phyloP scores from a whole-genome alignment of 2,888 invertebrate genomes.

The Ophion ventricosus region DNA sequence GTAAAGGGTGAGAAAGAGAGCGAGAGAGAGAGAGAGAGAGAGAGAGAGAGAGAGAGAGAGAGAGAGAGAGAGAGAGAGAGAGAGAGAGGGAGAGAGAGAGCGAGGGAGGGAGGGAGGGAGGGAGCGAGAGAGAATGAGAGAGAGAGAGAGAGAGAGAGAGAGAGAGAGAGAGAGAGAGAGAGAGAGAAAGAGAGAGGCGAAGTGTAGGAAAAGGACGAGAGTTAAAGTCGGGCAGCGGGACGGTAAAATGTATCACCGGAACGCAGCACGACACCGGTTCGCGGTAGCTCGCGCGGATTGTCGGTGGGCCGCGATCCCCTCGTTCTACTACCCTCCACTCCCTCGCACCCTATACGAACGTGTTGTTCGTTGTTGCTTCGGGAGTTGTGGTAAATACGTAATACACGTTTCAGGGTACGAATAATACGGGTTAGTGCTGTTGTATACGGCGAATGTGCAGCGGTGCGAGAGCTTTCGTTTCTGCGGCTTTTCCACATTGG shows the following conservation, averaged over 20 bases:
- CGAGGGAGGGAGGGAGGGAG: slow-evolving; percentile 18
- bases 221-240: slow-evolving; percentile 62
- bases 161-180: slow-evolving; percentile 44
- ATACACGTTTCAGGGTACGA: slow-evolving; percentile 21
- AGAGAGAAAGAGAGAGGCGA: slow-evolving; percentile 54
- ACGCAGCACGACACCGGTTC: slow-evolving; percentile 57
- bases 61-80: slow-evolving; percentile 48
- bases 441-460: slow-evolving; percentile 50
- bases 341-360: slow-evolving; percentile 3
- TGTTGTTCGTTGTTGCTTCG: slow-evolving; percentile 35
- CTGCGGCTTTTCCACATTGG: slow-evolving; percentile 59
- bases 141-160: slow-evolving; percentile 49
- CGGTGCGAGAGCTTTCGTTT: slow-evolving; percentile 61
- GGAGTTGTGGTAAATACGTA: slow-evolving; percentile 50
- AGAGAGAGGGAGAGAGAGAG: slow-evolving; percentile 27
- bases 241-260: slow-evolving; percentile 65
- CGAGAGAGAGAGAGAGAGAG: background rate
- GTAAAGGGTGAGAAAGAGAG: slow-evolving; percentile 6
- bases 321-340: no score
- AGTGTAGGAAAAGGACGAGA: slow-evolving; percentile 47
- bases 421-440: slow-evolving; percentile 41
- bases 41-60: slow-evolving; percentile 58
- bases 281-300: slow-evolving; percentile 44
- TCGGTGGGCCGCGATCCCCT: slow-evolving; percentile 32
- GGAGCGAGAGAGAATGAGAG: background rate